These are phyloP conservation scores for Steinernema carpocapsae DNA, from an alignment of 2,888 invertebrate species.

Conservation along the genomic window DNA sequence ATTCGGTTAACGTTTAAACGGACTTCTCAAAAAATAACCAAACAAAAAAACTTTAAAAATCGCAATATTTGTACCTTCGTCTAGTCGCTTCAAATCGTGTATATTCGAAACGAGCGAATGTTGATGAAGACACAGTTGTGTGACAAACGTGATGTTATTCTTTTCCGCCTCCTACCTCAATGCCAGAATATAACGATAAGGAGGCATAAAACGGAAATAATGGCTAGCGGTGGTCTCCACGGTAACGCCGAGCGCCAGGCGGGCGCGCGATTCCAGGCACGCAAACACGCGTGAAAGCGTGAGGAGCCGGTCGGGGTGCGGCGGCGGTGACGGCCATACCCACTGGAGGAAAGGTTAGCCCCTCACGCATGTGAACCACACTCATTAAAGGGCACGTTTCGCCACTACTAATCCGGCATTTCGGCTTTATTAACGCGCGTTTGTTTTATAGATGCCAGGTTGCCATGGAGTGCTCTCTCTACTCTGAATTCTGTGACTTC, in stretches of 20 bases:
- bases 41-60: too few species aligned
- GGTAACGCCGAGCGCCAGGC: constrained; percentile 1
- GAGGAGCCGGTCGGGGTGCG: neutral
- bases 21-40: too few species aligned
- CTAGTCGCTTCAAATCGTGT: too few species aligned
- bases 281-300: too few species aligned
- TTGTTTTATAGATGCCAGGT: too few species aligned
- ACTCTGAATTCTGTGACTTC: constrained; percentile 6
- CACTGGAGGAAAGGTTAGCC: constrained; percentile 22
- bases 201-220: constrained; percentile 14
- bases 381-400: constrained; percentile 10
- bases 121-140: too few species aligned
- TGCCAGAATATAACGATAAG: too few species aligned
- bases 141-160: neutral
- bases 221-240: constrained; percentile 1
- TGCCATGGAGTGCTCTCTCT: neutral
- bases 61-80: too few species aligned
- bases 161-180: too few species aligned
- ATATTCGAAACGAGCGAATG: too few species aligned
- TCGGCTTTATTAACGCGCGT: neutral
- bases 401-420: neutral
- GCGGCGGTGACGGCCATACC: neutral
- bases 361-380: constrained; percentile 7
- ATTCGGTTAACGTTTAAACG: too few species aligned
- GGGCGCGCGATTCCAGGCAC: neutral